A percentile compares a stretch with the other conserved stretches of the same genome.
Evolutionary conservation across 2,797 vertebrate species (phyloP).

Genomic region (Oophaga sylvatica): DNA sequence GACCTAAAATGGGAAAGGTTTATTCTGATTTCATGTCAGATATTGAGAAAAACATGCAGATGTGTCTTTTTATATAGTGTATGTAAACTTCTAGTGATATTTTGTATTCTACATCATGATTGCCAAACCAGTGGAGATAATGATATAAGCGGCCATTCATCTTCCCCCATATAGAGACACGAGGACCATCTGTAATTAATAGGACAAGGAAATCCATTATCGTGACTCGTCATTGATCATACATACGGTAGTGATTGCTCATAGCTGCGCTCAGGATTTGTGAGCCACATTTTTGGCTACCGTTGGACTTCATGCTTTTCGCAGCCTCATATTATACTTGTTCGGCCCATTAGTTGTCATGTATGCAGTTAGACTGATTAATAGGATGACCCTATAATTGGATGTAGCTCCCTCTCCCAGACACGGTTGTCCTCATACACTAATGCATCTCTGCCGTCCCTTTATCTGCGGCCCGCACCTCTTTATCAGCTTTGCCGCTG

Average conservation of each 20-base stretch:
- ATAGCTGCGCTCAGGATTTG: background rate
- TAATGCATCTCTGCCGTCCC: background rate
- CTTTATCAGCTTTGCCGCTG: conserved; percentile 11
- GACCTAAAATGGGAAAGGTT: too few relatives aligned
- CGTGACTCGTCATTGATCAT: background rate
- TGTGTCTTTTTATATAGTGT: too few relatives aligned
- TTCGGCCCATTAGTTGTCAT: conserved; percentile 10
- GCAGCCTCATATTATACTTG: background rate
- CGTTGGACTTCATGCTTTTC: background rate
- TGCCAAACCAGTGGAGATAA: background rate
- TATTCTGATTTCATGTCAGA: too few relatives aligned
- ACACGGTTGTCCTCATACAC: background rate
- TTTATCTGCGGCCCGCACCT: background rate
- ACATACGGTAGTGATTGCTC: background rate
- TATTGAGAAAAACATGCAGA: too few relatives aligned
- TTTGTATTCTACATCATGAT: background rate
- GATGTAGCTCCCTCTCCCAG: background rate
- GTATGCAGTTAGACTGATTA: conserved; percentile 22
- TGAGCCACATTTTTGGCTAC: background rate
- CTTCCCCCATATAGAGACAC: background rate
- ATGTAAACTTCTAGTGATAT: too few relatives aligned
- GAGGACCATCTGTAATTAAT: conserved; percentile 1
- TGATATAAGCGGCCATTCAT: background rate
- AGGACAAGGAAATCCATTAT: conserved; percentile 5
- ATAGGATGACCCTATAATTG: background rate